Percentiles rank a stretch among this genome's conserved stretches.
Evolutionary conservation across 2,113 vertebrate genomes (phyloP).

Genomic region (Rhynchopsitta pachyrhyncha): DNA sequence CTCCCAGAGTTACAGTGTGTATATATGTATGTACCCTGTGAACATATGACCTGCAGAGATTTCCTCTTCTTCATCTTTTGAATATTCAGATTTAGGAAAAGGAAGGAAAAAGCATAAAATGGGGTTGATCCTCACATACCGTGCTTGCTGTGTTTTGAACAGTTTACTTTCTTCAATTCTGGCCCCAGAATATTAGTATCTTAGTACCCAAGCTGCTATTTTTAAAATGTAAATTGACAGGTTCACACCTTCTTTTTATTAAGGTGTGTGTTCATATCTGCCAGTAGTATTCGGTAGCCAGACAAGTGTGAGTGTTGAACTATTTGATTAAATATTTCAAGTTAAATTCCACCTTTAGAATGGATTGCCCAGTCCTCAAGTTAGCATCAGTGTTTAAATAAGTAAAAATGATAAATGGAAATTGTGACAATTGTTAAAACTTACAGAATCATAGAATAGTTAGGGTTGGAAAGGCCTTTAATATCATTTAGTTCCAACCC

Average conservation of each 20-base stretch:
- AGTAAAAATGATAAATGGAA: not conserved
- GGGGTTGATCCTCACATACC: not conserved
- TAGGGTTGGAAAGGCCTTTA: too few relatives aligned
- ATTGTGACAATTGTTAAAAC: not conserved
- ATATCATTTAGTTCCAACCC: too few relatives aligned
- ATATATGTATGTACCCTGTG: not conserved
- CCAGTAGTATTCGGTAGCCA: not conserved
- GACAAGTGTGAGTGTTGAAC: not conserved
- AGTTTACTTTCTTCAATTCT: not conserved
- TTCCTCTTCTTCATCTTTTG: not conserved
- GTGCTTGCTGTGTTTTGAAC: not conserved
- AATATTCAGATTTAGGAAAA: not conserved
- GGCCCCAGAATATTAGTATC: not conserved
- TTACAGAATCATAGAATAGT: too few relatives aligned
- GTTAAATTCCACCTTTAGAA: not conserved
- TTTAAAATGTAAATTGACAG: not conserved
- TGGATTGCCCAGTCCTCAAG: not conserved
- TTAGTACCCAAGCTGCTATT: not conserved
- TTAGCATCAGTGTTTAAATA: not conserved
- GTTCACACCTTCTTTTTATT: not conserved
- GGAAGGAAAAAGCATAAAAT: not conserved
- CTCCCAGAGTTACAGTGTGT: not conserved
- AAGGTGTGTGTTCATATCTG: not conserved
- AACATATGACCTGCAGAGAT: not conserved
- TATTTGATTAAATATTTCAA: not conserved